Conservation (phyloP, 2,888 invertebrate species). For the Caenorhabditis auriculariae region DNA sequence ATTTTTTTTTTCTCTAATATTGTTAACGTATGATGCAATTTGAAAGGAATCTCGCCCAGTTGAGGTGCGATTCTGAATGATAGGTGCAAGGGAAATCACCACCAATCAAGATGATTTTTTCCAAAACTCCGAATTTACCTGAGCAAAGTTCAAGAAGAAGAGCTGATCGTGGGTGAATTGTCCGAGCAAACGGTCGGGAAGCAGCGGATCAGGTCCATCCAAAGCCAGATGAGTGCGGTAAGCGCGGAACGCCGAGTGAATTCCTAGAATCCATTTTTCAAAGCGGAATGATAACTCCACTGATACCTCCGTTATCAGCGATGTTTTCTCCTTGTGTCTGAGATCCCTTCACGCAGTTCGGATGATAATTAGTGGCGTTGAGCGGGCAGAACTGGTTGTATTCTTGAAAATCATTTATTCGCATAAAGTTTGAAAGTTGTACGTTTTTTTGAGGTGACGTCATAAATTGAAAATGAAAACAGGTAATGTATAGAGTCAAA, state of each 20-base stretch:
- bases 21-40: neutral
- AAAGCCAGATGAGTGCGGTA: conserved; percentile 43
- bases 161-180: conserved; percentile 57
- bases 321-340: conserved; percentile 70
- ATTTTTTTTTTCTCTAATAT: neutral
- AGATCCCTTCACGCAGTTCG: conserved; percentile 66
- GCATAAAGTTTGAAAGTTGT: neutral
- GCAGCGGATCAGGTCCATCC: conserved; percentile 51
- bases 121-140: conserved; percentile 12
- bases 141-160: conserved; percentile 58
- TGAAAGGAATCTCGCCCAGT: too few relatives aligned
- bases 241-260: conserved; percentile 53
- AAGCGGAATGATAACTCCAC: too few relatives aligned
- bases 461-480: too few relatives aligned
- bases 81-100: too few relatives aligned
- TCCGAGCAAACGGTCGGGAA: conserved; percentile 42
- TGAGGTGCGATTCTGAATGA: too few relatives aligned
- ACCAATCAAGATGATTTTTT: too few relatives aligned
- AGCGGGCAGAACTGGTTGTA: conserved; percentile 50
- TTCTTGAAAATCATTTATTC: conserved; percentile 18
- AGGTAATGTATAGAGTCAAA: neutral
- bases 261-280: conserved; percentile 58
- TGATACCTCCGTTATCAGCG: conserved; percentile 67
- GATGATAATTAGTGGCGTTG: conserved; percentile 16
- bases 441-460: neutral